Evolutionary conservation across 2,113 vertebrate species (phyloP).

Genomic region (Scatophagus argus): DNA sequence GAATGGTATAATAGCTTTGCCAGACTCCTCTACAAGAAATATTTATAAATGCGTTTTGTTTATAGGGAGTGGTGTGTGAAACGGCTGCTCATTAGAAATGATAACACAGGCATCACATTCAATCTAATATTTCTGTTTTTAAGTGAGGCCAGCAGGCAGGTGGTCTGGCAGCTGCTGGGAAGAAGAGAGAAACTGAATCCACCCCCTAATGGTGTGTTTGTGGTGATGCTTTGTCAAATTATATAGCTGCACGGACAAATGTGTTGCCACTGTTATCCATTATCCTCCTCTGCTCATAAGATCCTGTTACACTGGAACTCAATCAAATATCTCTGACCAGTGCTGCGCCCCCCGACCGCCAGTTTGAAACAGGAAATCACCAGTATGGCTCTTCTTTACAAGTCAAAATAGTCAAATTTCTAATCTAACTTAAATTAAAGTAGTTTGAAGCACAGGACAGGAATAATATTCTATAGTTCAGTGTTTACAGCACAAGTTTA

Average conservation of each 20-base stretch:
- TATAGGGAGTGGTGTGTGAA: slow-evolving; percentile 29
- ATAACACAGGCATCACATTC: slow-evolving; percentile 42
- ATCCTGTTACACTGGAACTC: neutral
- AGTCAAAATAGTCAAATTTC: neutral
- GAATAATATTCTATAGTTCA: neutral
- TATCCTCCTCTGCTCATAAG: neutral
- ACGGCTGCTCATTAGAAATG: slow-evolving; percentile 26
- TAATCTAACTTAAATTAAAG: neutral
- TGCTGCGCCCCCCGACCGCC: too few species aligned
- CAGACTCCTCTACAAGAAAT: slow-evolving; percentile 32
- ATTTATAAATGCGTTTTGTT: slow-evolving; percentile 54
- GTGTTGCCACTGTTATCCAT: neutral
- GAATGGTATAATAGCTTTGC: slow-evolving; percentile 66
- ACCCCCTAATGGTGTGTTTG: slow-evolving; percentile 23
- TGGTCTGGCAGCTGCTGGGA: slow-evolving; percentile 60
- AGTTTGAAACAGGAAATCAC: neutral
- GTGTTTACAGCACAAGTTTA: too few species aligned
- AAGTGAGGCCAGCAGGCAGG: slow-evolving; percentile 39
- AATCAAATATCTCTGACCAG: neutral
- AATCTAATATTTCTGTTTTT: slow-evolving; percentile 14
- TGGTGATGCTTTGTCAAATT: slow-evolving; percentile 19
- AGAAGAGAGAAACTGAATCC: slow-evolving; percentile 31
- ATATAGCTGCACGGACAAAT: slow-evolving; percentile 13
- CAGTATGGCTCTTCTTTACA: neutral
- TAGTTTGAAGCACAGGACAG: neutral